Percentiles rank a stretch among this genome's conserved stretches.
Evolutionary conservation across 64 coral and sea anemone species (phyloP).

Genomic region (Pachyseris speciosa): DNA sequence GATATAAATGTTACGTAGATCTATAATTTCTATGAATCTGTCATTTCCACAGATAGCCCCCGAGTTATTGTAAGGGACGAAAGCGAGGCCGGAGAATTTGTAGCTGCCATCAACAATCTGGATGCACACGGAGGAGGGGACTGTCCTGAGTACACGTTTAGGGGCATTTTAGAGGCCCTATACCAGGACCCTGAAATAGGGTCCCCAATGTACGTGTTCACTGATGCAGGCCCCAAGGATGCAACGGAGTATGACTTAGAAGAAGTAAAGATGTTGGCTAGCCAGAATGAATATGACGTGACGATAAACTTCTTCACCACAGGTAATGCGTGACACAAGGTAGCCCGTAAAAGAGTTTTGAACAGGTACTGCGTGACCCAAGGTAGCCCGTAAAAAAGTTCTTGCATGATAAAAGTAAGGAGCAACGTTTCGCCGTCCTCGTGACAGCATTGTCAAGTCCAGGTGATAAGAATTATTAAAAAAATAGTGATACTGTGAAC

Average conservation of each 20-base stretch:
- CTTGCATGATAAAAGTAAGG: too few relatives aligned
- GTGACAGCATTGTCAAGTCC: too few relatives aligned
- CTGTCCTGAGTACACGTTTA: constrained; percentile 70
- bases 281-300: background rate
- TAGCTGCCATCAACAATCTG: constrained; percentile 69
- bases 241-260: constrained; percentile 45
- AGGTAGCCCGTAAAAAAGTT: too few relatives aligned
- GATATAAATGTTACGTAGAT: too few relatives aligned
- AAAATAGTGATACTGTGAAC: too few relatives aligned
- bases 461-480: too few relatives aligned
- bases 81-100: constrained; percentile 52
- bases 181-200: constrained; percentile 57
- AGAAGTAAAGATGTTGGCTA: constrained; percentile 37
- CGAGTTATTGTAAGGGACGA: constrained; percentile 23
- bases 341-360: too few relatives aligned
- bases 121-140: constrained; percentile 71
- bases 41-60: constrained; percentile 41
- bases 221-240: constrained; percentile 84
- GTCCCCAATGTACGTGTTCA: constrained; percentile 92
- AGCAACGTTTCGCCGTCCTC: too few relatives aligned
- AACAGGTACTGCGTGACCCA: too few relatives aligned
- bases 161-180: constrained; percentile 81
- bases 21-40: too few relatives aligned
- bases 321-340: background rate
- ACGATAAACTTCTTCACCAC: constrained; percentile 81